Evolutionary conservation across 1,140 invertebrate genomes (phyloP).

Genomic region (Charaxes varanes): DNA sequence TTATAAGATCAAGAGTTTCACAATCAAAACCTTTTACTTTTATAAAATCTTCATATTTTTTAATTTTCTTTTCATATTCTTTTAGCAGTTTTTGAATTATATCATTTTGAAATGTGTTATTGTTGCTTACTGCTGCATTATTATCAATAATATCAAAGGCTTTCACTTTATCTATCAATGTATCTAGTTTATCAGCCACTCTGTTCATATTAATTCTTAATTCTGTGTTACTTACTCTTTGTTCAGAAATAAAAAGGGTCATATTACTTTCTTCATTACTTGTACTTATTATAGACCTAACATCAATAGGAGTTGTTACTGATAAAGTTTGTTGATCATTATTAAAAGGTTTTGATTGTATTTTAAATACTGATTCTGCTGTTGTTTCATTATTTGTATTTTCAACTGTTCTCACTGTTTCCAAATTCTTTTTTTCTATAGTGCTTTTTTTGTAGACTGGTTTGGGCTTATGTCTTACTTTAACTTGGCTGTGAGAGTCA

Average conservation of each 20-base stretch:
- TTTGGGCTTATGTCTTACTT: constrained; percentile 41
- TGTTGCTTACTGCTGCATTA: constrained; percentile 5
- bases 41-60: constrained; percentile 44
- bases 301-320: constrained; percentile 9
- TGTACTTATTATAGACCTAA: constrained; percentile 2
- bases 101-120: constrained; percentile 30
- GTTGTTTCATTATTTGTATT: too few relatives aligned
- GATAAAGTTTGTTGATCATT: constrained; percentile 31
- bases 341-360: constrained; percentile 14
- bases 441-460: constrained; percentile 22
- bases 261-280: constrained; percentile 25
- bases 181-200: constrained; percentile 51
- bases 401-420: constrained; percentile 22
- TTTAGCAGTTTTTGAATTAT: constrained; percentile 44
- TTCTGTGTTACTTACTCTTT: constrained; percentile 58
- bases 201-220: constrained; percentile 54
- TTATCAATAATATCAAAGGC: constrained; percentile 19
- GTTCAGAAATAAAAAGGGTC: constrained; percentile 48
- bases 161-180: constrained; percentile 37
- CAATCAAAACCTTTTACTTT: constrained; percentile 32
- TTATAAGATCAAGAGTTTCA: constrained; percentile 17
- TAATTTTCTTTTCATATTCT: constrained; percentile 61
- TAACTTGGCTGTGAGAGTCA: constrained; percentile 24
- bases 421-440: constrained; percentile 22
- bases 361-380: constrained; percentile 19